A percentile compares a stretch with the other conserved stretches of the same genome.
Conservation (phyloP, 2,797 vertebrate species). For the Pipistrellus nathusii region DNA sequence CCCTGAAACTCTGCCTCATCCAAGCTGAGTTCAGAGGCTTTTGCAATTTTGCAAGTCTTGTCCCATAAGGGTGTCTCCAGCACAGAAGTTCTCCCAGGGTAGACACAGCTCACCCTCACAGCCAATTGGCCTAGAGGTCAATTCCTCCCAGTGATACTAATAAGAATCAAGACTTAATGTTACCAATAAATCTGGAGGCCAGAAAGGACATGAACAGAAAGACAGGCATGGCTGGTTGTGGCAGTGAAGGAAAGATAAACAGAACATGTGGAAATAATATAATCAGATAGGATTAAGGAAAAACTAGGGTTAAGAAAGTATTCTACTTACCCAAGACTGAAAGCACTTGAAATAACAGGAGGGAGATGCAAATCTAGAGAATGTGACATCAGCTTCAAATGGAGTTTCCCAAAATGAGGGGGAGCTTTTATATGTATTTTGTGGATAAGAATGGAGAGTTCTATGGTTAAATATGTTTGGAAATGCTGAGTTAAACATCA, state of each 20-base stretch:
- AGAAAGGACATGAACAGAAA: constrained; percentile 12
- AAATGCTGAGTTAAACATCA: constrained; percentile 31
- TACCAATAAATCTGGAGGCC: not conserved
- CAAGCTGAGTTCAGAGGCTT: too few species aligned
- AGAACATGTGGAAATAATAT: not conserved
- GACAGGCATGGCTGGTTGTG: not conserved
- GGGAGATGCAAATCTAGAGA: not conserved
- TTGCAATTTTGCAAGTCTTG: too few species aligned
- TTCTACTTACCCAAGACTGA: not conserved
- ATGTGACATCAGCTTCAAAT: not conserved
- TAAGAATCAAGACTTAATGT: too few species aligned
- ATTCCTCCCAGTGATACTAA: too few species aligned
- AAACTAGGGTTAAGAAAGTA: not conserved
- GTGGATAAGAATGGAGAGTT: not conserved
- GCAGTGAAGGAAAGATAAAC: not conserved
- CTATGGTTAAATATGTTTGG: not conserved
- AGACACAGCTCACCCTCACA: too few species aligned
- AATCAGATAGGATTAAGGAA: not conserved
- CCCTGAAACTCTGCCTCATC: too few species aligned
- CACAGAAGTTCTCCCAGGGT: too few species aligned
- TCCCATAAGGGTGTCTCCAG: too few species aligned
- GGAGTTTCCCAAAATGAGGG: not conserved
- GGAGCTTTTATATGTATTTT: not conserved
- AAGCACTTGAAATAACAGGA: not conserved
- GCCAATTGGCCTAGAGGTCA: too few species aligned